These are phyloP conservation scores for Phylloscopus trochiloides DNA, from an alignment of 2,113 vertebrate species.

Conservation along the genomic window DNA sequence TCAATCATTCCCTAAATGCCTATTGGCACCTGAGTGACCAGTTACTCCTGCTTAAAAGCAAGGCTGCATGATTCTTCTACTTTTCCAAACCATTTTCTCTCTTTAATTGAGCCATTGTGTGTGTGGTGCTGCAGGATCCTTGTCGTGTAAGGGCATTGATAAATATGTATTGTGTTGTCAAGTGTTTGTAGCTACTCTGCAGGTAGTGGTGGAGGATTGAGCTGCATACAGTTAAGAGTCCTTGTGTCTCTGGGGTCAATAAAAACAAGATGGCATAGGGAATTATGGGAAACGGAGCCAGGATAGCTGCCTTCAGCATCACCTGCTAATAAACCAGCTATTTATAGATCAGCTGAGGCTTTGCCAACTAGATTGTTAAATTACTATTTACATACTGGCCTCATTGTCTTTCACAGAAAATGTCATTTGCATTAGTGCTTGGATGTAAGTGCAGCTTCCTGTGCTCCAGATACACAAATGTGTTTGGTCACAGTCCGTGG, in stretches of 20 bases:
- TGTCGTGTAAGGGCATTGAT: neutral
- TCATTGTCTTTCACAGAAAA: slow-evolving; percentile 33
- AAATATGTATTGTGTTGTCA: slow-evolving; percentile 40
- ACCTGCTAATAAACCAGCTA: slow-evolving; percentile 49
- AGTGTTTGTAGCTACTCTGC: slow-evolving; percentile 18
- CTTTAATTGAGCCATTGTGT: slow-evolving; percentile 39
- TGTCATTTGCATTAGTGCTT: slow-evolving; percentile 41
- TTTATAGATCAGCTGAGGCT: slow-evolving; percentile 54
- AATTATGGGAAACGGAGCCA: slow-evolving; percentile 22
- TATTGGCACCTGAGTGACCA: neutral
- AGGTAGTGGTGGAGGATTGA: slow-evolving; percentile 5
- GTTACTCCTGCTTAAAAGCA: neutral
- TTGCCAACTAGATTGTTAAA: slow-evolving; percentile 49
- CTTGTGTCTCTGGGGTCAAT: neutral
- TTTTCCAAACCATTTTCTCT: slow-evolving; percentile 12
- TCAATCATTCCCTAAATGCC: neutral
- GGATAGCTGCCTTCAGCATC: slow-evolving; percentile 44
- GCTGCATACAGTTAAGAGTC: neutral
- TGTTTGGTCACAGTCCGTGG: neutral
- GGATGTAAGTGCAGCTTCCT: neutral
- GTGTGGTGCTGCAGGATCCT: neutral
- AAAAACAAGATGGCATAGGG: slow-evolving; percentile 23
- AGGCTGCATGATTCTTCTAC: neutral
- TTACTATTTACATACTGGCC: slow-evolving; percentile 56
- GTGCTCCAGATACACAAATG: neutral